Evolutionary conservation across 2,888 invertebrate genomes (phyloP), one percentile per base, ranked within the genome.

Genomic region (Glaucopsyche alexis): DNA sequence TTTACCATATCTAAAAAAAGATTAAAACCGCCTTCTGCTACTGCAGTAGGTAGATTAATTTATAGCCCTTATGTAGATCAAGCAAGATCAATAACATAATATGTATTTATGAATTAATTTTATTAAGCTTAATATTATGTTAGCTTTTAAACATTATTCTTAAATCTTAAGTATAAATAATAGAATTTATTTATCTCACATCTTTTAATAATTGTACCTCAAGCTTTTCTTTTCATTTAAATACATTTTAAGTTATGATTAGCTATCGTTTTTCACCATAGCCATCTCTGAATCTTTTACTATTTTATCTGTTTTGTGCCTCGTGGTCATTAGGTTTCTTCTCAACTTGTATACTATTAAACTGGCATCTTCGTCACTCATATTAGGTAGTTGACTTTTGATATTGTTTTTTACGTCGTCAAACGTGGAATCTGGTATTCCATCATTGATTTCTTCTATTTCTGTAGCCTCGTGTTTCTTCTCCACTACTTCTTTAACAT

Each of bases 281-380:
- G 78, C 76, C 7, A 47, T 74, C 74, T 76, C 66, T 0, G 78
- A 80, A 16, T 79, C 75, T 40, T 73, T 76, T 6, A 82, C 78
- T n/a, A 82, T 72, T 16, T 29, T 19, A 71, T 83, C 81, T 6
- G 82, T 75, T 64, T 78, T 80, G 38, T 77, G 73, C 40, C 80
- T 71, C 0, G 83, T 81, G 0, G 40, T 52, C 7, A 75, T 74
- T 7, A 83, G 73, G 73, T 81, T 81, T 65, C 73, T 77, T n/a
- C 81, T 79, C 19, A 83, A 72, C 13, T 74, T 80, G 66, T 78
- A 81, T 0, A 81, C 79, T 1, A 83, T 79, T 14, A 79, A 77
- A 4, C 79, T 74, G 0, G 79, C 79, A 0, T 78, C 78, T 0
- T 76, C 75, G 0, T 80, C 80, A 1, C 74, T 78, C 0, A 81